Evolutionary conservation across 2,888 invertebrate genomes (phyloP), one percentile per base, ranked within the genome.

Genomic region (Cabera pusaria): DNA sequence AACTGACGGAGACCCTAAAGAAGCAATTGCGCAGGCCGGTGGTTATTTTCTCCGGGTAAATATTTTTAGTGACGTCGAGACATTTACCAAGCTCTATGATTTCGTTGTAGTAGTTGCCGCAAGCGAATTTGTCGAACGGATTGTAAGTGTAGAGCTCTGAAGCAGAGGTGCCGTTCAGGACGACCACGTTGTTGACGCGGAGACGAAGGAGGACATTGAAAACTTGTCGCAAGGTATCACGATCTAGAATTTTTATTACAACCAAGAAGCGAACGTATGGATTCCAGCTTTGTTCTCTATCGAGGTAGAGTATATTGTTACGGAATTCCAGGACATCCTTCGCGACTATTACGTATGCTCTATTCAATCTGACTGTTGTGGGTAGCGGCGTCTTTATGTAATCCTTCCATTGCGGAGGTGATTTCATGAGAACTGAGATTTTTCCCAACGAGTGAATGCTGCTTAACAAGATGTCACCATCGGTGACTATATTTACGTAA

Each of bases 111-210:
- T 64, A 60, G 33, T 61, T 67, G n/a, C 83, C 83, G 28, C 83
- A 83, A 0, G 64, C 66, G 27, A 62, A 71, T 23, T 81, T 71
- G 33, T 72, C 67, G 23, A 63, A 81, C 0, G 81, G 73, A 44
- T 82, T 72, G 43, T 78, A 82, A 0, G 73, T 63, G 37, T 68
- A 79, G 6, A 81, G 21, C 1, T 71, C 45, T 3, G 56, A 52
- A n/a, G n/a, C n/a, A 1, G 67, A 52, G 0, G 54, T 64, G 5
- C 65, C 65, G 24, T 70, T 66, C 1, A 73, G 23, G 2, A 80
- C 41, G 1, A 77, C 10, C 0, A 65, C 72, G 17, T 74, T 55
- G 6, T 39, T 36, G 0, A 77, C 56, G 24, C 63, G 72, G 5
- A 49, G 10, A 2, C 33, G 32, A 3, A 80, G 41, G 3, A 81